Evolutionary conservation across 2,888 invertebrate genomes (phyloP).

Genomic region (Pterostichus niger): DNA sequence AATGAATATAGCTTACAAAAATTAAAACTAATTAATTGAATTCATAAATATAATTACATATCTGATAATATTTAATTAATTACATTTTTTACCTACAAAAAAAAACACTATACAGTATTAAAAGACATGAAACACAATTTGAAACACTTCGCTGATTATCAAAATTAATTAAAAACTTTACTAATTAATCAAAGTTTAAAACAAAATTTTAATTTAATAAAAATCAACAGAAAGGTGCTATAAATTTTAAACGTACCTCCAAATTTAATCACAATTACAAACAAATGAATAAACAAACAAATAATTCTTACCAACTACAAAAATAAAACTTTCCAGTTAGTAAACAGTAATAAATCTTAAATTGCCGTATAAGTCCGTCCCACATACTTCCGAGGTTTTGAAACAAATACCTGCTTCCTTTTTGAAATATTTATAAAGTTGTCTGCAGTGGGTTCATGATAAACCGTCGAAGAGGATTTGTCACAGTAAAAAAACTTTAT

Average conservation of each 20-base stretch:
- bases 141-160: constrained; percentile 19
- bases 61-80: constrained; percentile 7
- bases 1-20: background rate
- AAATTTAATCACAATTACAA: too few relatives aligned
- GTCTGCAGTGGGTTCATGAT: constrained; percentile 24
- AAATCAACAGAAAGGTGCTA: constrained; percentile 9
- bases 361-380: constrained; percentile 1
- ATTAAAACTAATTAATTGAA: background rate
- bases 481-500: constrained; percentile 36
- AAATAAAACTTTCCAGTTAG: background rate
- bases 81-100: constrained; percentile 9
- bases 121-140: constrained; percentile 19
- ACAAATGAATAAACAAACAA: background rate
- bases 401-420: constrained; percentile 15
- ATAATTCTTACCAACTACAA: background rate
- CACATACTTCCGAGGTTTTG: constrained; percentile 23
- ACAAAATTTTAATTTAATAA: constrained; percentile 38
- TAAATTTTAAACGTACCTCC: background rate
- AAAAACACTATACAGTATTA: background rate
- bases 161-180: constrained; percentile 54
- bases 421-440: constrained; percentile 47
- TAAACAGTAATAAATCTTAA: constrained; percentile 8
- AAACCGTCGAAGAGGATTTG: constrained; percentile 21
- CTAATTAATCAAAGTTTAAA: constrained; percentile 42
- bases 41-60: background rate